Base-by-base conservation (phyloP, 2,888 invertebrate genomes). In the Hypomecis atomaria region DNA sequence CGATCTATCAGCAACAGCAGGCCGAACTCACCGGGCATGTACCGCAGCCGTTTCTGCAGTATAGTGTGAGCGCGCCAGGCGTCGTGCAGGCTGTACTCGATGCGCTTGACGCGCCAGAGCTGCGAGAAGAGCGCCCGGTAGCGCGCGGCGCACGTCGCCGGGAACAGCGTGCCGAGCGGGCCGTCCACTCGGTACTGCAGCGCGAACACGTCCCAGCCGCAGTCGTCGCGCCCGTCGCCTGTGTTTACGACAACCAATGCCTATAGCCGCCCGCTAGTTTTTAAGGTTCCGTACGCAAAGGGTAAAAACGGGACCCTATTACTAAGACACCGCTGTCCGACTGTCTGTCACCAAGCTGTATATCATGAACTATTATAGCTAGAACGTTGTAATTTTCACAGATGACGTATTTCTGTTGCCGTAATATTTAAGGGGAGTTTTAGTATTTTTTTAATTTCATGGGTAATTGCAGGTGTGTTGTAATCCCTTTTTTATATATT, bases 161-260 rank as follows among this genome's bases (percentile, higher is more conserved):
- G 95, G 83, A 96, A 94, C 88, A 98, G 95, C 42, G 97, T 97
- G 80, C 97, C 96, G 65, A 98, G 96, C 9, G 98, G 98, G 0
- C 98, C 98, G 86, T 97, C 96, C 52, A 97, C 96, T 77, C 96
- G 95, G 87, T 98, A 98, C 82, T 97, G 96, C 50, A 98, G 92
- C 74, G 96, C 95, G 88, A 98, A 98, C 57, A 98, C 96, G 87
- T 98, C 98, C 97, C 98, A 98, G 4, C 98, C 98, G 64, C 94
- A 94, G 86, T 98, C 98, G 57, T 96, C 90, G 70, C 92, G 91
- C 0, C 91, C 90, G 74, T 92, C 92, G 65, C 91, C 94, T 90
- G 57, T 4, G 42, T 38, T n/a, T n/a, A n/a, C n/a, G n/a, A n/a
- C n/a, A 37, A 11, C 10, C 43, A 58, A 11, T 11, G 11, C 8